A percentile compares a stretch with the other conserved stretches of the same genome.
phyloP scores from a whole-genome alignment of 1,140 invertebrate genomes.

The Aphis gossypii region DNA sequence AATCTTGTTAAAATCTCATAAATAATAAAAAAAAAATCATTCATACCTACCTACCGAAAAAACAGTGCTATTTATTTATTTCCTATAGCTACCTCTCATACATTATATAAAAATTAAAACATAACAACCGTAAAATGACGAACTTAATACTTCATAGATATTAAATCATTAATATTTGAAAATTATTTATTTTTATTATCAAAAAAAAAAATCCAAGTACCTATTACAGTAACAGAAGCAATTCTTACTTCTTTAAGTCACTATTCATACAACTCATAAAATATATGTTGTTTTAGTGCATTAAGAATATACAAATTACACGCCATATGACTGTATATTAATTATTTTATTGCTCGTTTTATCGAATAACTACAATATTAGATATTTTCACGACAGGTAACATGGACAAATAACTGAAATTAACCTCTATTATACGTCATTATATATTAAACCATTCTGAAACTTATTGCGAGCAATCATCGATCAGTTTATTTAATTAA shows the following conservation, averaged over 20 bases:
- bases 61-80: too few relatives aligned
- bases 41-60: neutral
- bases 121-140: neutral
- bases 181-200: neutral
- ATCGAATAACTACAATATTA: neutral
- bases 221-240: neutral
- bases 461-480: neutral
- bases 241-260: neutral
- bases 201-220: neutral
- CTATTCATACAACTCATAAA: neutral
- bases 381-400: neutral
- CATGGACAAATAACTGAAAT: neutral
- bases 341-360: neutral
- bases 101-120: neutral
- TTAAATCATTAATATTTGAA: neutral
- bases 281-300: neutral
- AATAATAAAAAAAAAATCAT: too few relatives aligned
- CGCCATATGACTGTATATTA: too few relatives aligned
- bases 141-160: neutral
- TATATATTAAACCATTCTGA: neutral
- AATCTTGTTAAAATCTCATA: too few relatives aligned
- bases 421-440: neutral
- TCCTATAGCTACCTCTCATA: neutral
- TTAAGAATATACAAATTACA: neutral
- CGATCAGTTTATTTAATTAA: neutral